Conservation (phyloP, 2,113 vertebrate genomes). For the Podarcis raffonei region DNA sequence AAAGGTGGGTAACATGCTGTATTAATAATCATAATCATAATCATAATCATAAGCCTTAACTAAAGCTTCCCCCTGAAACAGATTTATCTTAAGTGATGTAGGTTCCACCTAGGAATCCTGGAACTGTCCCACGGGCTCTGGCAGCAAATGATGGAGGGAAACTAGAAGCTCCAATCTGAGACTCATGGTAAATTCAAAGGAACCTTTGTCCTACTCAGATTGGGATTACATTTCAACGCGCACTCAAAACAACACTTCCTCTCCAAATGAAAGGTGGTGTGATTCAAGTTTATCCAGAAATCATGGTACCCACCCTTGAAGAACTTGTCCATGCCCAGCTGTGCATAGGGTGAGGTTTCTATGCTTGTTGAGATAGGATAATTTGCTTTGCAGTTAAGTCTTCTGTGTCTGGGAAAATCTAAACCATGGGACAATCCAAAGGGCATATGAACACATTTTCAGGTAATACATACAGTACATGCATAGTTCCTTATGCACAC, state of each 20-base stretch:
- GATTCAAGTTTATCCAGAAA: neutral
- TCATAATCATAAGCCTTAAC: neutral
- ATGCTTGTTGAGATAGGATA: neutral
- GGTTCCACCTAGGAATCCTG: too few relatives aligned
- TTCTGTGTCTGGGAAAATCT: neutral
- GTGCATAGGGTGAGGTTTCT: neutral
- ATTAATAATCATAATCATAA: neutral
- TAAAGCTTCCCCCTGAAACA: neutral
- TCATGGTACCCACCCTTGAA: neutral
- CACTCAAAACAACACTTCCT: neutral
- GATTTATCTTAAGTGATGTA: neutral
- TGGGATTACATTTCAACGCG: neutral
- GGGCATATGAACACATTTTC: neutral
- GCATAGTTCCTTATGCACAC: neutral
- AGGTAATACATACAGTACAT: neutral
- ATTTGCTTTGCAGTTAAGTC: neutral
- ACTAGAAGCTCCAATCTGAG: neutral
- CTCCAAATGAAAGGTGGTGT: neutral
- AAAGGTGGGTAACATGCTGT: too few relatives aligned
- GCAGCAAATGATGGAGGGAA: neutral
- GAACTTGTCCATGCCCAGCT: neutral
- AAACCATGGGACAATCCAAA: neutral
- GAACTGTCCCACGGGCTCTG: neutral
- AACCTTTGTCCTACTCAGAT: neutral
- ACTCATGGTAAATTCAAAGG: neutral